Evolutionary conservation across 2,888 invertebrate species (phyloP).

Genomic region (Arrhopalites spinosus): DNA sequence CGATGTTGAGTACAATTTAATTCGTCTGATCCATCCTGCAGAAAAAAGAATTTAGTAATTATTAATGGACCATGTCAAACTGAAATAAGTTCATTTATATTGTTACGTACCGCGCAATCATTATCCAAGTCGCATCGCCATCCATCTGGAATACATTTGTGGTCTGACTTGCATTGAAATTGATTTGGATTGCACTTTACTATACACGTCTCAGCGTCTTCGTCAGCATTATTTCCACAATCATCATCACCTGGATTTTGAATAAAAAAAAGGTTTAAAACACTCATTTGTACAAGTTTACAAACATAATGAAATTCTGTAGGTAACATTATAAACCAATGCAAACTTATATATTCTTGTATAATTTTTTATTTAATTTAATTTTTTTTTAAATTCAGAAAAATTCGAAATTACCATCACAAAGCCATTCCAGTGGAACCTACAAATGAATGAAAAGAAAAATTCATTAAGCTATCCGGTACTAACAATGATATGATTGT

Average conservation of each 20-base stretch:
- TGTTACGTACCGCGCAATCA: constrained; percentile 30
- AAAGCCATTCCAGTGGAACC: constrained; percentile 12
- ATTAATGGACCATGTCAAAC: too few species aligned
- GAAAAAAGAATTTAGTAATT: background rate
- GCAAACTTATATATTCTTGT: too few species aligned
- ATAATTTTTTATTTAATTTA: background rate
- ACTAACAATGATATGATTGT: background rate
- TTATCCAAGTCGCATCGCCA: constrained; percentile 35
- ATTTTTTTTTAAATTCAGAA: too few species aligned
- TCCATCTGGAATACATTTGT: constrained; percentile 33
- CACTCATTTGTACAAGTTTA: background rate
- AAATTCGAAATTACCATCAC: constrained; percentile 19
- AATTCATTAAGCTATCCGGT: too few species aligned
- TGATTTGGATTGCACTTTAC: constrained; percentile 16
- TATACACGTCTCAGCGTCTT: constrained; percentile 7
- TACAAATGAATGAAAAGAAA: too few species aligned
- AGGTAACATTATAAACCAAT: background rate
- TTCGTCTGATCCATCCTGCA: constrained; percentile 45
- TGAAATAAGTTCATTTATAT: too few species aligned
- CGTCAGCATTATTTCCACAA: constrained; percentile 34
- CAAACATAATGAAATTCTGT: background rate
- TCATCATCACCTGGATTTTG: constrained; percentile 30
- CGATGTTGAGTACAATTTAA: constrained; percentile 33
- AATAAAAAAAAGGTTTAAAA: background rate
- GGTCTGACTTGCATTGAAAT: constrained; percentile 33